A percentile compares a stretch with the other conserved stretches of the same genome.
Evolutionary conservation across 92 coral and sea anemone genomes (phyloP).

Genomic region (Parazoanthus darwini): DNA sequence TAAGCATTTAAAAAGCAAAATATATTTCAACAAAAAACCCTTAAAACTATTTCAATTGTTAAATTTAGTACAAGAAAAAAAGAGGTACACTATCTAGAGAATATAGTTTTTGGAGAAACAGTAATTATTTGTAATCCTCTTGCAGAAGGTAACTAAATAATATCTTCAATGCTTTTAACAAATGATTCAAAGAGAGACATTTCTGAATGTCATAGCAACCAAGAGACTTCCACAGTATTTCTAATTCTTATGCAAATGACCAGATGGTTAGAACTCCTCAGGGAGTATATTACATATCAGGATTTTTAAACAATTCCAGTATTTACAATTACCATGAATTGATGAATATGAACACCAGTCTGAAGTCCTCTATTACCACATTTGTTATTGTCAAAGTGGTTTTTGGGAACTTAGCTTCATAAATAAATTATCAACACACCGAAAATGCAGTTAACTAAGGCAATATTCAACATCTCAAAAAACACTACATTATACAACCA

Average conservation of each 20-base stretch:
- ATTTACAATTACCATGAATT: conserved; percentile 73
- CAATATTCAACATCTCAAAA: neutral
- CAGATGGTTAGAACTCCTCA: conserved; percentile 71
- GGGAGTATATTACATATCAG: conserved; percentile 89
- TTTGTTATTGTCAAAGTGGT: neutral
- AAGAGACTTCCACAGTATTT: conserved; percentile 53
- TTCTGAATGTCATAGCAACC: conserved; percentile 53
- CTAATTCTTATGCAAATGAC: conserved; percentile 78
- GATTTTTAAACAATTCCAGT: conserved; percentile 79
- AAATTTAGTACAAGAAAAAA: neutral
- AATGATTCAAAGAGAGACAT: conserved; percentile 32
- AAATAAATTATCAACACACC: neutral
- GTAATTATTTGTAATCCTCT: conserved; percentile 22
- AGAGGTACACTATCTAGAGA: neutral
- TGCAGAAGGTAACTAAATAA: conserved; percentile 45
- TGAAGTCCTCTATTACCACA: neutral
- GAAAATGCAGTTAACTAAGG: neutral
- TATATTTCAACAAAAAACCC: neutral
- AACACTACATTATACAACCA: neutral
- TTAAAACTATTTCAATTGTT: neutral
- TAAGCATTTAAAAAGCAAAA: neutral
- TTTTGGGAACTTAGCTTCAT: neutral
- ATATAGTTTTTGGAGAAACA: neutral
- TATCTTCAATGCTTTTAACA: conserved; percentile 37
- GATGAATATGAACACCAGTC: conserved; percentile 71